Percentiles rank a stretch among this genome's conserved stretches.
phyloP scores from a whole-genome alignment of 2,888 invertebrate genomes.

The Clostera curtula region DNA sequence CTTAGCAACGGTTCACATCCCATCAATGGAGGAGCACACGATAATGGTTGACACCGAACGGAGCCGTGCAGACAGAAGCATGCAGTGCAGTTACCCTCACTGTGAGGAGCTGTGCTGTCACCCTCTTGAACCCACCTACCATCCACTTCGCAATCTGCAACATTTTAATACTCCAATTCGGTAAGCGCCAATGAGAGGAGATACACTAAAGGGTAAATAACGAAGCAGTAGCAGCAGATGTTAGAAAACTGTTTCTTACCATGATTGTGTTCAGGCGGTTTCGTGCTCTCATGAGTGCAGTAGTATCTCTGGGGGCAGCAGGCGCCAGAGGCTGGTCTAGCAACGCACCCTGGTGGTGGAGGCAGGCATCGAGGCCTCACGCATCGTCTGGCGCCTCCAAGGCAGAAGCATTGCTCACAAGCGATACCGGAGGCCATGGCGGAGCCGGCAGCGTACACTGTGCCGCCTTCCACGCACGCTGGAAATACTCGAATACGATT shows the following conservation, averaged over 20 bases:
- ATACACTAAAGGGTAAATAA: too few relatives aligned
- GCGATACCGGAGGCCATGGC: slow-evolving; percentile 85
- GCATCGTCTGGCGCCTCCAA: slow-evolving; percentile 82
- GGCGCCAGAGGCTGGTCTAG: slow-evolving; percentile 76
- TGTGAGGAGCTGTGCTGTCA: slow-evolving; percentile 74
- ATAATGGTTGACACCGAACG: slow-evolving; percentile 82
- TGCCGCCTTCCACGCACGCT: slow-evolving; percentile 83
- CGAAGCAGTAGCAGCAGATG: too few relatives aligned
- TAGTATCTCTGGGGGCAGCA: slow-evolving; percentile 91
- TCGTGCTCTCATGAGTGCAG: slow-evolving; percentile 49
- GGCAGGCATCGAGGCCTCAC: slow-evolving; percentile 87
- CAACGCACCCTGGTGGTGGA: slow-evolving; percentile 81
- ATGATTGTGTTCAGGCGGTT: slow-evolving; percentile 26
- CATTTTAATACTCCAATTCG: too few relatives aligned
- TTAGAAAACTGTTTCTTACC: slow-evolving; percentile 29
- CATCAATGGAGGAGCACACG: slow-evolving; percentile 83
- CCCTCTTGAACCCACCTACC: slow-evolving; percentile 80
- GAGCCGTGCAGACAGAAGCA: slow-evolving; percentile 87
- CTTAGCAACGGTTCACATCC: slow-evolving; percentile 85
- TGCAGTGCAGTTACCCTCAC: slow-evolving; percentile 80
- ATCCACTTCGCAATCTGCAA: slow-evolving; percentile 78
- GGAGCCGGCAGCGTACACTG: slow-evolving; percentile 85
- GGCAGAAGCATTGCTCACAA: slow-evolving; percentile 93
- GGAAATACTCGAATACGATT: slow-evolving; percentile 41
- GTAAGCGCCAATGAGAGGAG: too few relatives aligned